Percentiles rank a stretch among this genome's conserved stretches.
Evolutionary conservation across 2,888 invertebrate species (phyloP).

Genomic region (Eupithecia subfuscata): DNA sequence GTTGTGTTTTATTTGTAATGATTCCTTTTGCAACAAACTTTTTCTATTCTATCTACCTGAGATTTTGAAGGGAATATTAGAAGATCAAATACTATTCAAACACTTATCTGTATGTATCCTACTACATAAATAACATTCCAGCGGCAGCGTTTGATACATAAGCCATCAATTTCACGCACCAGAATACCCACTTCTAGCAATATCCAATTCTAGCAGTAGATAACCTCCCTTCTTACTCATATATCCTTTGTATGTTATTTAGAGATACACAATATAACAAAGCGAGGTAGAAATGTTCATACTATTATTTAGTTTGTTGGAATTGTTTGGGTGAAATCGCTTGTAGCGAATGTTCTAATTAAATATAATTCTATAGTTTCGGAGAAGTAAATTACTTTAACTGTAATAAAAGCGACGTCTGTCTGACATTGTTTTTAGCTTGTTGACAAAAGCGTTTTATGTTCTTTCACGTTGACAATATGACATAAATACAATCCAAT

Average conservation of each 20-base stretch:
- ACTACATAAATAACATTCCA: too few species aligned
- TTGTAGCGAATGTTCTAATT: slow-evolving; percentile 15
- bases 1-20: too few species aligned
- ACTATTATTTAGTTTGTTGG: slow-evolving; percentile 22
- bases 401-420: slow-evolving; percentile 9
- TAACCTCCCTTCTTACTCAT: background rate
- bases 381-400: background rate
- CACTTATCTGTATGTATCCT: too few species aligned
- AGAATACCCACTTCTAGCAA: background rate
- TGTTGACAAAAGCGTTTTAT: background rate
- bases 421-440: slow-evolving; percentile 3
- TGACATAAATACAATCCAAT: background rate
- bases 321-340: background rate
- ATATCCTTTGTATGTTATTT: background rate
- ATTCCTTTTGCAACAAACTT: too few species aligned
- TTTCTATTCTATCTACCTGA: too few species aligned
- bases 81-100: too few species aligned
- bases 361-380: slow-evolving; percentile 19
- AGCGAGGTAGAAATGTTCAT: slow-evolving; percentile 6
- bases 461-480: background rate
- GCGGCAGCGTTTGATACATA: too few species aligned
- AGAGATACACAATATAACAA: background rate
- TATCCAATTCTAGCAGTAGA: background rate
- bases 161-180: background rate
- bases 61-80: too few species aligned